A percentile compares a stretch with the other conserved stretches of the same genome.
Evolutionary conservation across 2,113 vertebrate genomes (phyloP).

Genomic region (Calypte anna): DNA sequence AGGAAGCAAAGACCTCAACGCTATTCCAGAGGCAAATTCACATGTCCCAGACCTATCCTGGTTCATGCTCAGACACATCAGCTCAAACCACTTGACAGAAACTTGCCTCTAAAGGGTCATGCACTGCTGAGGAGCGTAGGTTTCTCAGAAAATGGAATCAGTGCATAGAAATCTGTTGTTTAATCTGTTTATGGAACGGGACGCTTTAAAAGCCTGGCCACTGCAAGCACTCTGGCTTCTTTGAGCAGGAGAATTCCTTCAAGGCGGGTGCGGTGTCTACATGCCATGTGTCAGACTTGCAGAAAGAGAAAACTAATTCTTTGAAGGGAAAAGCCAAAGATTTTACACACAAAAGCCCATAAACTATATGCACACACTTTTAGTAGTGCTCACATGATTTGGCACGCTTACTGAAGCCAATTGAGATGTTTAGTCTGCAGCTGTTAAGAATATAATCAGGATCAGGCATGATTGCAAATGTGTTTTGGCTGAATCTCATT

Average conservation of each 20-base stretch:
- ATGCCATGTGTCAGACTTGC: not conserved
- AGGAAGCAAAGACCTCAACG: not conserved
- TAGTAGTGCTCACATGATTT: not conserved
- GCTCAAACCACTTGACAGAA: not conserved
- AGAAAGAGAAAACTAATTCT: not conserved
- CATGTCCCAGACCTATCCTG: not conserved
- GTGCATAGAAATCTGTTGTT: not conserved
- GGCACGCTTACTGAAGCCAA: not conserved
- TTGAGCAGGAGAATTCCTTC: rapidly evolving
- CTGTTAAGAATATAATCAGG: not conserved
- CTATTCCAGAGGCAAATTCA: not conserved
- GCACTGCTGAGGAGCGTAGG: not conserved
- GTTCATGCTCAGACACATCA: not conserved
- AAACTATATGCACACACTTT: not conserved
- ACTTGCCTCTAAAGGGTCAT: not conserved
- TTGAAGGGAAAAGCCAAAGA: not conserved
- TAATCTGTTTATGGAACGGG: not conserved
- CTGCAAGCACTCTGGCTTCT: not conserved
- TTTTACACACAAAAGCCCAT: not conserved
- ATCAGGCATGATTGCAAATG: not conserved
- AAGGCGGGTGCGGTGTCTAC: not conserved
- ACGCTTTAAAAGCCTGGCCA: not conserved
- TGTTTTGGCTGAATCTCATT: not conserved
- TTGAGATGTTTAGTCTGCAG: slow-evolving; percentile 43
- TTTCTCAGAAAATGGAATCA: not conserved